phyloP scores from a whole-genome alignment of 2,888 invertebrate species.

The Gerris lacustris region DNA sequence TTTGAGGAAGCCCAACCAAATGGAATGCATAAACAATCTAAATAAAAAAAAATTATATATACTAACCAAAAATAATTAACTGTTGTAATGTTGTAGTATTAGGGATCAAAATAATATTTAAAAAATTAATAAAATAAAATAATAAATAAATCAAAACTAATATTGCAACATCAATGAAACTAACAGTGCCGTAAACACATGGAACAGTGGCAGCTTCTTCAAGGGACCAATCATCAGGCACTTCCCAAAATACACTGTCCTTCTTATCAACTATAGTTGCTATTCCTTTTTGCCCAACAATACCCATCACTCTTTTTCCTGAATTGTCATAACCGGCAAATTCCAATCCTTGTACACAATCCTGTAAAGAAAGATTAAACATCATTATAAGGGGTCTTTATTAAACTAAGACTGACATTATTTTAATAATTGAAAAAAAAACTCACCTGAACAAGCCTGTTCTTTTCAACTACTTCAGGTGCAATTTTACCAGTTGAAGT shows the following conservation, averaged over 20 bases:
- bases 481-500: conserved; percentile 79
- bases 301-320: conserved; percentile 41
- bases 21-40: conserved; percentile 49
- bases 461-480: conserved; percentile 61
- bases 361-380: conserved; percentile 31
- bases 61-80: neutral
- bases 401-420: neutral
- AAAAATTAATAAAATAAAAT: neutral
- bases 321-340: conserved; percentile 40
- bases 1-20: conserved; percentile 42
- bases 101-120: neutral
- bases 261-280: conserved; percentile 43
- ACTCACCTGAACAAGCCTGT: conserved; percentile 50
- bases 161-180: conserved; percentile 17
- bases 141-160: too few species aligned
- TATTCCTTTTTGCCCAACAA: conserved; percentile 39
- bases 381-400: neutral
- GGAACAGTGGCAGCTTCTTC: conserved; percentile 56
- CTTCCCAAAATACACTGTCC: conserved; percentile 40
- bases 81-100: neutral
- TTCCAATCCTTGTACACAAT: conserved; percentile 48
- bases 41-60: conserved; percentile 21
- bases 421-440: neutral
- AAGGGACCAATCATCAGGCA: conserved; percentile 48
- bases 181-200: conserved; percentile 47